Base-by-base conservation (phyloP, 2,113 vertebrate genomes). In the Aix galericulata region DNA sequence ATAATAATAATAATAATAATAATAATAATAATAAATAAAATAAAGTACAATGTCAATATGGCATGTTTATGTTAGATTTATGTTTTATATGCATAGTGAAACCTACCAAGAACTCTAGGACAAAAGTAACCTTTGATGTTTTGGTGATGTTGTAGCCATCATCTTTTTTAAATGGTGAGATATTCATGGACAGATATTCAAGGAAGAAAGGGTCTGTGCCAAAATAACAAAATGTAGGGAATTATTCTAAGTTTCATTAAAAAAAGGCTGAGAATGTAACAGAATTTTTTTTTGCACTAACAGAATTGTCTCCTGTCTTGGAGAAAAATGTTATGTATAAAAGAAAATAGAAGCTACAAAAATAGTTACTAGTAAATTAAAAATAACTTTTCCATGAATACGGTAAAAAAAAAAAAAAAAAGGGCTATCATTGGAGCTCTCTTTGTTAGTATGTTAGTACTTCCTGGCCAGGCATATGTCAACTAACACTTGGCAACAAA, bases 311-410 rank as follows among this genome's bases (percentile, higher is more conserved):
- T 91, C 46, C 68, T 89, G 64, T 72, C 86, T 71, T 93, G 56
- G 82, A 95, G 64, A 6, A 81, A 88, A 89, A 88, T 38, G 17
- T 78, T 91, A 89, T 75, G 94, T 81, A 67, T 42, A 80, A 84
- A 91, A n/a, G 59, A 93, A 93, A 97, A 96, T 34, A 95, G 62
- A 93, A 97, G 18, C 20, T 94, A 55, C 42, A 83, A 76, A 96
- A 97, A 94, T 94, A 96, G 95, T 92, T 84, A 91, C 68, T 94
- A 68, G 36, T 75, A 94, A 34, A 86, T 79, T 96, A 96, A 98
- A 98, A 97, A 97, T 94, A 97, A 71, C 17, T 87, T 95, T 87
- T 50, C 63, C 40, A 89, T 93, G n/a, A 96, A 96, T 94, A 90
- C 36, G 22, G 17, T 60, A 26, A 44, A 44, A 36, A 59, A 95